A percentile compares a stretch with the other conserved stretches of the same genome.
Evolutionary conservation across 2,113 vertebrate genomes (phyloP).

Genomic region (Orcinus orca): DNA sequence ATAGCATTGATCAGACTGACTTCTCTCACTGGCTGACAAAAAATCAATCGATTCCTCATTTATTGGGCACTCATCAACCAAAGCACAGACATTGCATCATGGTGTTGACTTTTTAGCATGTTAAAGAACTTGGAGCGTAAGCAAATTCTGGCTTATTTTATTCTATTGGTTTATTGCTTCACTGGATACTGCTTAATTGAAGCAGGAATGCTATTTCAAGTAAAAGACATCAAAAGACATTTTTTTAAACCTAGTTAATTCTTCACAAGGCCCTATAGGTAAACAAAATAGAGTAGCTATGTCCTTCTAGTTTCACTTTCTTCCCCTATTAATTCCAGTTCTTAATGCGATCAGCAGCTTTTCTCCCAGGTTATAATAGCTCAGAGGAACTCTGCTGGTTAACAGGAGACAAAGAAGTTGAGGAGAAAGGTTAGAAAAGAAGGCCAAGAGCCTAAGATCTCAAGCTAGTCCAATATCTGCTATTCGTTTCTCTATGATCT

Average conservation of each 20-base stretch:
- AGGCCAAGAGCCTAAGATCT: not conserved
- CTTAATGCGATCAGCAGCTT: constrained; percentile 23
- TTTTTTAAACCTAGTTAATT: constrained; percentile 56
- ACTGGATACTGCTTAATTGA: not conserved
- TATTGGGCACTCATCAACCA: constrained; percentile 61
- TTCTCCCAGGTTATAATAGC: not conserved
- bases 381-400: not conserved
- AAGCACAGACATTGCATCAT: constrained; percentile 67
- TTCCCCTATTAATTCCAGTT: constrained; percentile 29
- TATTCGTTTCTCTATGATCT: not conserved
- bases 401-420: not conserved
- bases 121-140: not conserved
- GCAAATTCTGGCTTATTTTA: constrained; percentile 4
- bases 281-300: constrained; percentile 11
- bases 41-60: constrained; percentile 82
- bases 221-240: constrained; percentile 51
- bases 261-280: constrained; percentile 23
- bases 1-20: constrained; percentile 83
- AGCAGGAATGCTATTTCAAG: constrained; percentile 28
- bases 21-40: constrained; percentile 74
- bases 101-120: constrained; percentile 37
- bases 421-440: not conserved
- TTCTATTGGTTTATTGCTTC: constrained; percentile 44
- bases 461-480: not conserved
- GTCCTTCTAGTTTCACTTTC: not conserved